Evolutionary conservation across 1,140 invertebrate species (phyloP).

Genomic region (Nixonia krombeini): DNA sequence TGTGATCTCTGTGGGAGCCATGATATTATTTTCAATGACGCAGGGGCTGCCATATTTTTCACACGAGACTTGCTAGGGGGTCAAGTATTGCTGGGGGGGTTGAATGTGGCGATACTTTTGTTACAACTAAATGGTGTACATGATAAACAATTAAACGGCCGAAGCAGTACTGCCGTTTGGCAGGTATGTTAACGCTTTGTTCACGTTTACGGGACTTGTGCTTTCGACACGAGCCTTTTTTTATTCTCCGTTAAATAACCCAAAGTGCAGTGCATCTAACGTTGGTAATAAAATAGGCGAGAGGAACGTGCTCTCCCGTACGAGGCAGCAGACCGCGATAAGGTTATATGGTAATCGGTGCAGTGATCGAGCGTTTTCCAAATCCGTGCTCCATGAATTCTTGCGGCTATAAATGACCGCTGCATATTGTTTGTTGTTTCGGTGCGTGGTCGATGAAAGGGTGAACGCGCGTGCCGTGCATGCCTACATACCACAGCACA

Average conservation of each 20-base stretch:
- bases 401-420: constrained; percentile 11
- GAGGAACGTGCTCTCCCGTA: not conserved
- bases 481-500: constrained; percentile 31
- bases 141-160: constrained; percentile 53
- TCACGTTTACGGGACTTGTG: constrained; percentile 26
- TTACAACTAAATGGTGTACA: constrained; percentile 60
- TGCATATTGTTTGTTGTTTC: constrained; percentile 19
- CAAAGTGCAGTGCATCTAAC: constrained; percentile 15
- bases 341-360: constrained; percentile 43
- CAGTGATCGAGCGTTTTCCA: constrained; percentile 4
- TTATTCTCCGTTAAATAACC: constrained; percentile 13
- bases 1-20: too few species aligned
- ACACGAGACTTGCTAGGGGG: constrained; percentile 62
- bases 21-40: constrained; percentile 45
- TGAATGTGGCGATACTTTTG: constrained; percentile 58
- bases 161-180: constrained; percentile 32
- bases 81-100: constrained; percentile 58
- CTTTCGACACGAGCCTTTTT: constrained; percentile 14
- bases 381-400: not conserved
- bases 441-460: not conserved
- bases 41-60: constrained; percentile 68
- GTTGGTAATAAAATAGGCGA: constrained; percentile 23
- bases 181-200: too few species aligned
- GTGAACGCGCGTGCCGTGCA: constrained; percentile 4
- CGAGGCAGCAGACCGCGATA: constrained; percentile 30